Evolutionary conservation across 2,888 invertebrate genomes (phyloP), one percentile per base, ranked within the genome.

Genomic region (Amiota minor): DNA sequence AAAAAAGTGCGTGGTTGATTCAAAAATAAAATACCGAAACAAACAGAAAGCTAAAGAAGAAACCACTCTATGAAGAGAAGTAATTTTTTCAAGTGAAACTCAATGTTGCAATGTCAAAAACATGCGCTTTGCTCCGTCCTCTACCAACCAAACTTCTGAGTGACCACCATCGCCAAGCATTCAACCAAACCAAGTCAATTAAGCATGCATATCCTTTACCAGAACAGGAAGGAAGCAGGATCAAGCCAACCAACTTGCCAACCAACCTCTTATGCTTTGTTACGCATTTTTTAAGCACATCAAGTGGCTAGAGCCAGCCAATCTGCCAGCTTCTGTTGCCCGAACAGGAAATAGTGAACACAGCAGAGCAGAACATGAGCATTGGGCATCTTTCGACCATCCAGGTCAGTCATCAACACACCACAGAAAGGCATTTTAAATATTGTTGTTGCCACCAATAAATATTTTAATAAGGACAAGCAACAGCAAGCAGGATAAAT

Each of bases 51-150:
- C n/a, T 1, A 45, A 35, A 35, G 45, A 35, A 35, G 35, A 35
- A 35, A 45, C 20, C 18, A 23, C 20, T 23, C 14, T 20, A 53
- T n/a, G 16, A 53, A 53, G 9, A 14, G 74, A 74, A 76, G 76
- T 78, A 76, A 80, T 77, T 74, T 75, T 78, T 75, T 76, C 73
- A 75, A 80, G 78, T 74, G 74, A 62, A 73, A 49, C 61, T 65
- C 35, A 46, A 35, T 53, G 64, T 62, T 35, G 64, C 62, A 3
- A n/a, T 45, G 50, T 68, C 67, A 68, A 68, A 47, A 50, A 50
- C 67, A 50, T 46, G 14, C 45, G 18, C 45, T 46, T 64, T 10
- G 16, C 45, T 14, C 46, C 50, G 6, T 14, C 16, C 1, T 23
- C 23, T 3, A 23, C 2, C 23, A 23, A 35, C 35, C 35, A 35